Percentiles rank a stretch among this genome's conserved stretches.
phyloP scores from a whole-genome alignment of 2,113 vertebrate genomes.

The Sclerurus mexicanus region DNA sequence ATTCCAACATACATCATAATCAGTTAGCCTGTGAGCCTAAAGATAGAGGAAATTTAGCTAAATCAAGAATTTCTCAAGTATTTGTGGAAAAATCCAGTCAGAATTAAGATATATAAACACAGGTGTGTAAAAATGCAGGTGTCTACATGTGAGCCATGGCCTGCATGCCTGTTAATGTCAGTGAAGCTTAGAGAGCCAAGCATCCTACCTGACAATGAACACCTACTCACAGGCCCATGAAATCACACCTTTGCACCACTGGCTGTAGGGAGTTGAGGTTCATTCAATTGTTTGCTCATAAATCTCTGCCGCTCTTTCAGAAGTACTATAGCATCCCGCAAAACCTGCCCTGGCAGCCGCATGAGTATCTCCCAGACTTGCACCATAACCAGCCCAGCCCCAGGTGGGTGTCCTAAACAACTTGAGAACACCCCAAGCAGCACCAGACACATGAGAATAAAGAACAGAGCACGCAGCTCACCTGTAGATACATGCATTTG shows the following conservation, averaged over 20 bases:
- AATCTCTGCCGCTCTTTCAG: background rate
- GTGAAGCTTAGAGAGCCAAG: background rate
- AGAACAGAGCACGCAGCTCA: background rate
- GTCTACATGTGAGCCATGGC: background rate
- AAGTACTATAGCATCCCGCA: background rate
- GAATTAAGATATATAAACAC: background rate
- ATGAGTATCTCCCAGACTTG: background rate
- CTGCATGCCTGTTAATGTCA: background rate
- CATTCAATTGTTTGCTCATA: background rate
- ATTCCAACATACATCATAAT: background rate
- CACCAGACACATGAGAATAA: background rate
- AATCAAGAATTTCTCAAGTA: background rate
- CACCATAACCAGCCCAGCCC: background rate
- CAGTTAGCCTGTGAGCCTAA: background rate
- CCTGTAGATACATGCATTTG: background rate
- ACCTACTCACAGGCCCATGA: background rate
- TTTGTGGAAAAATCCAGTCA: background rate
- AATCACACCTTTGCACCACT: background rate
- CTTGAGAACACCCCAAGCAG: background rate
- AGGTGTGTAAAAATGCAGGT: background rate
- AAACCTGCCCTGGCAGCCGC: background rate
- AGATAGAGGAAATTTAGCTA: background rate
- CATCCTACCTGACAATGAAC: fast-evolving
- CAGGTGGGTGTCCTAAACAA: too few relatives aligned
- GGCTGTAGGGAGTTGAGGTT: background rate